Evolutionary conservation across 1,140 invertebrate species (phyloP).

Genomic region (Drosophila baimaii): DNA sequence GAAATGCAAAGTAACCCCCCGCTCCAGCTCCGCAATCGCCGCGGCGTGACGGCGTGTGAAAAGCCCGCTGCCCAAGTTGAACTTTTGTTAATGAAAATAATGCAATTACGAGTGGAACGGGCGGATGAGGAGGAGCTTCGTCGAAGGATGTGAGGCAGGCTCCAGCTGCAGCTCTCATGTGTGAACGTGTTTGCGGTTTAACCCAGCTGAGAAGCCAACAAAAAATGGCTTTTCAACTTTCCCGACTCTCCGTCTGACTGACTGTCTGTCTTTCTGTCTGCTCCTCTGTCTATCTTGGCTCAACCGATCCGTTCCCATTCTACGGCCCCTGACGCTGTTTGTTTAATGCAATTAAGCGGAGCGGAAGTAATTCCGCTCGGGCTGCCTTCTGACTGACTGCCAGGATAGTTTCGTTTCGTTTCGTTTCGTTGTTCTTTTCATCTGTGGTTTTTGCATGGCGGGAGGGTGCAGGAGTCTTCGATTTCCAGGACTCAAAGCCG

Average conservation of each 20-base stretch:
- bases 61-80: conserved; percentile 56
- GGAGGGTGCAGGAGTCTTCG: background rate
- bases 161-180: conserved; percentile 65
- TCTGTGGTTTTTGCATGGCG: conserved; percentile 10
- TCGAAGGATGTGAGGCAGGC: conserved; percentile 2
- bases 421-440: conserved; percentile 23
- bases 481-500: conserved; percentile 10
- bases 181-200: conserved; percentile 78
- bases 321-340: conserved; percentile 51
- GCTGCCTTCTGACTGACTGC: conserved; percentile 54
- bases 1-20: conserved; percentile 60
- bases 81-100: conserved; percentile 83
- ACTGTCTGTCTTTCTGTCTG: conserved; percentile 19
- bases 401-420: conserved; percentile 32
- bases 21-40: conserved; percentile 11
- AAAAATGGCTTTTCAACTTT: conserved; percentile 29
- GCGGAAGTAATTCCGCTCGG: conserved; percentile 68
- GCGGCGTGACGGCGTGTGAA: conserved; percentile 55
- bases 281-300: conserved; percentile 25
- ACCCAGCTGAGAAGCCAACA: conserved; percentile 43
- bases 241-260: conserved; percentile 16
- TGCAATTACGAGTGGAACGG: conserved; percentile 64
- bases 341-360: conserved; percentile 78
- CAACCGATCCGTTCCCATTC: conserved; percentile 41
- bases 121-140: background rate